Evolutionary conservation across 2,888 invertebrate species (phyloP).

Genomic region (Tinea pellionella): DNA sequence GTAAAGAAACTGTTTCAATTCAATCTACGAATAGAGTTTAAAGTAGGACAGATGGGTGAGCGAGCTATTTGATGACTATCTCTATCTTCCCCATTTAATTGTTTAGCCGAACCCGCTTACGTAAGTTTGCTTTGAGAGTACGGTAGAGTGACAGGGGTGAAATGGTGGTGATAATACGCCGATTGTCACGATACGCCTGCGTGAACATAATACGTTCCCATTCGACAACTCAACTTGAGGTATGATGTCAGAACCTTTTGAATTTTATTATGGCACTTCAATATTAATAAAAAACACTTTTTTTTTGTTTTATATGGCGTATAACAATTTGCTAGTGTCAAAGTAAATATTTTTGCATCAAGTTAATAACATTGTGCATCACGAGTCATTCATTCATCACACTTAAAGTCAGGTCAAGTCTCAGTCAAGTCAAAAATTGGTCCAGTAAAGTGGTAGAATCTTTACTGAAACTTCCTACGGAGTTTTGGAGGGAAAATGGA

Average conservation of each 20-base stretch:
- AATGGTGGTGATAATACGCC: neutral
- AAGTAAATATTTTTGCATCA: no score
- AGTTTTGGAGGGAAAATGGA: no score
- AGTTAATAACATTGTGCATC: no score
- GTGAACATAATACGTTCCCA: neutral
- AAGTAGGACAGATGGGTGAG: neutral
- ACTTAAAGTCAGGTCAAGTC: no score
- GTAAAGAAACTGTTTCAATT: slow-evolving; percentile 3
- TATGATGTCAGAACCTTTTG: neutral
- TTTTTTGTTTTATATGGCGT: no score
- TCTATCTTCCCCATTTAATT: neutral
- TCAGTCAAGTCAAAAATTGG: no score
- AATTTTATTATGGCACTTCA: no score
- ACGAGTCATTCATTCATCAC: no score
- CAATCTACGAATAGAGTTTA: neutral
- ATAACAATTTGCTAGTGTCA: no score
- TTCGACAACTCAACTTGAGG: neutral
- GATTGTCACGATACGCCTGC: neutral
- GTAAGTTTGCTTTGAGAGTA: neutral
- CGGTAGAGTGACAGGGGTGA: neutral
- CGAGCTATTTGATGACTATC: neutral
- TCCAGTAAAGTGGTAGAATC: no score
- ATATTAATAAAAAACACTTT: no score
- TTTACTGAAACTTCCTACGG: no score
- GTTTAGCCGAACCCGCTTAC: neutral